Base-by-base conservation (phyloP, 2,888 invertebrate species). In the Lagria hirta region DNA sequence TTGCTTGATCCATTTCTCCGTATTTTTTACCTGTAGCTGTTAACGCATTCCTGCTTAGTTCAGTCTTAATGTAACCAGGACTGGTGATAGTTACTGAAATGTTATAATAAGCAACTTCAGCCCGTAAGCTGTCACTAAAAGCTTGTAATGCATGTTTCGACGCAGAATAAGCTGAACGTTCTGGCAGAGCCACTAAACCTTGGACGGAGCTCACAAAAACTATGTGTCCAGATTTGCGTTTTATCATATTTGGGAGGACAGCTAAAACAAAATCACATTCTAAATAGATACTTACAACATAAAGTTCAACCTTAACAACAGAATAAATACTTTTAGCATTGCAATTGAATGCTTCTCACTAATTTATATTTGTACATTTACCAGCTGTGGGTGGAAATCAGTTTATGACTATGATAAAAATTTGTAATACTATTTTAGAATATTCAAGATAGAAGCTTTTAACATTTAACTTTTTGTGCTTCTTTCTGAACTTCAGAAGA, bases 61-160 rank as follows among this genome's bases (percentile, higher is more conserved):
- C 82, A 4, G 98, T 99, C 58, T 82, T 81, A 40, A 99, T 86
- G 69, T 97, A 98, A 3, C 84, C 84, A 20, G 97, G 95, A 70
- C 86, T 91, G 8, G 95, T 76, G n/a, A 90, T 82, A n/a, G 88
- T 86, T 3, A 98, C 88, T 63, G 83, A 75, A 23, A 98, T 76
- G 45, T 88, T 86, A 55, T 84, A 75, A 42, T 80, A 76, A 23
- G 81, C 73, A 52, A 95, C 78, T 79, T 99, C 99, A 14, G 94
- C 86, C 57, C 97, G 77, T 24, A 97, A 74, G 18, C 85, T 81
- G 71, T 99, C 98, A 51, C 86, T 86, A 75, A 95, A 96, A 7
- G 95, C 96, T 75, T 97, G 92, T 40, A 94, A 61, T 1, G 96
- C 96, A 76, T 96, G 95, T 70, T 97, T 97, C 0, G 95, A 90